phyloP scores from a whole-genome alignment of 2,113 vertebrate species.

The Lethenteron camtschaticum region DNA sequence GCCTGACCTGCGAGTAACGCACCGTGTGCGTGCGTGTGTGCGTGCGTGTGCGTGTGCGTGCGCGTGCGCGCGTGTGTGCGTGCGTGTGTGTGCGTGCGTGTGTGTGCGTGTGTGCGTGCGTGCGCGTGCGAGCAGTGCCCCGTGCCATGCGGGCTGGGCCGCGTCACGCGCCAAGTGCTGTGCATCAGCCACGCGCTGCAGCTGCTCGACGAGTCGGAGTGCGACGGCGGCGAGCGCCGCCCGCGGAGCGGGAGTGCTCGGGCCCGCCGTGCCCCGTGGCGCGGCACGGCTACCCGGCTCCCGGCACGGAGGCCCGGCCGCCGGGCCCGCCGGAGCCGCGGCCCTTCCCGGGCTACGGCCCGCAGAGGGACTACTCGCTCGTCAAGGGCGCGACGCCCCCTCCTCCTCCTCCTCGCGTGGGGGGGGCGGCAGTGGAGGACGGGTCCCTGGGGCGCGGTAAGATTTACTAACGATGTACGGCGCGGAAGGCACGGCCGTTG shows the following conservation, averaged over 20 bases:
- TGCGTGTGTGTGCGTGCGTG: too few species aligned
- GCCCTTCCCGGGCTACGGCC: background rate
- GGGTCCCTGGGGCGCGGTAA: constrained; percentile 92
- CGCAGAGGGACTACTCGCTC: background rate
- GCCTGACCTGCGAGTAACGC: too few species aligned
- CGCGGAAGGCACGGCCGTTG: too few species aligned
- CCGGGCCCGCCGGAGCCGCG: background rate
- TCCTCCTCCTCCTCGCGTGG: background rate
- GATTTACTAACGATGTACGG: constrained; percentile 11
- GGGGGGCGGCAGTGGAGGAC: constrained; percentile 67
- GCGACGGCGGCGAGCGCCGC: constrained; percentile 52
- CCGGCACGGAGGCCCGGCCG: background rate
- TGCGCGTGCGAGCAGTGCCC: constrained; percentile 37
- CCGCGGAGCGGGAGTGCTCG: constrained; percentile 60
- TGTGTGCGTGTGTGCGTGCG: too few species aligned
- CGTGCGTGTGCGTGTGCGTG: too few species aligned
- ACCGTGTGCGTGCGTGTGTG: too few species aligned
- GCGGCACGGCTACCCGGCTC: background rate
- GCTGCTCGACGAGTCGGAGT: constrained; percentile 48
- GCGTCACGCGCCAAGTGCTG: constrained; percentile 54
- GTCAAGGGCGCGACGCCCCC: background rate
- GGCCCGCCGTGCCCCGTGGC: background rate
- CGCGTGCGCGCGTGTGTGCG: too few species aligned
- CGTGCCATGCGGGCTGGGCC: constrained; percentile 77
- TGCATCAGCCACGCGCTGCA: constrained; percentile 74